Evolutionary conservation across 2,888 invertebrate genomes (phyloP).

Genomic region (Teinopalpus imperialis): DNA sequence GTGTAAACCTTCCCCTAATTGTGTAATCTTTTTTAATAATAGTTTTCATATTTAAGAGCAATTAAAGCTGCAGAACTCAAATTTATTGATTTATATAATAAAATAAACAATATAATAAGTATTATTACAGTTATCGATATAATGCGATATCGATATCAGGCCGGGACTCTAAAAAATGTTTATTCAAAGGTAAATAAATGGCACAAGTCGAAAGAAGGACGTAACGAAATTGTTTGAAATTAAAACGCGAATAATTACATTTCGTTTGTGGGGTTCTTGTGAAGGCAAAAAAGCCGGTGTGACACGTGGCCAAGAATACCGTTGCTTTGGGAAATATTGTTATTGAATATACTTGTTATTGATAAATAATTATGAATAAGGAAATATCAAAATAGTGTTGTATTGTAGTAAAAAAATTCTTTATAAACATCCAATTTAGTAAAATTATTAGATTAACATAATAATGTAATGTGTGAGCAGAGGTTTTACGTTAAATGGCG

Average conservation of each 20-base stretch:
- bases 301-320: not conserved
- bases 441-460: no score
- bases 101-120: no score
- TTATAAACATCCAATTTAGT: no score
- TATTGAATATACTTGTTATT: no score
- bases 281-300: not conserved
- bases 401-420: not conserved
- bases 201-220: conserved; percentile 37
- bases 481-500: not conserved
- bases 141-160: not conserved
- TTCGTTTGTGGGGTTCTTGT: not conserved
- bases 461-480: not conserved
- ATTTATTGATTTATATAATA: no score
- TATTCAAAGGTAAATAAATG: conserved; percentile 52
- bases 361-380: no score
- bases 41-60: no score
- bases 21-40: no score
- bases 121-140: no score
- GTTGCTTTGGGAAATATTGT: no score
- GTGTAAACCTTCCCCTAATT: no score
- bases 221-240: conserved; percentile 8
- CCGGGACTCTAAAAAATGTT: conserved; percentile 47
- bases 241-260: not conserved
- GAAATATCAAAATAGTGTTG: not conserved
- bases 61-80: no score